Base-by-base conservation (phyloP, 64 coral and sea anemone species). In the Catalaphyllia jardinei region DNA sequence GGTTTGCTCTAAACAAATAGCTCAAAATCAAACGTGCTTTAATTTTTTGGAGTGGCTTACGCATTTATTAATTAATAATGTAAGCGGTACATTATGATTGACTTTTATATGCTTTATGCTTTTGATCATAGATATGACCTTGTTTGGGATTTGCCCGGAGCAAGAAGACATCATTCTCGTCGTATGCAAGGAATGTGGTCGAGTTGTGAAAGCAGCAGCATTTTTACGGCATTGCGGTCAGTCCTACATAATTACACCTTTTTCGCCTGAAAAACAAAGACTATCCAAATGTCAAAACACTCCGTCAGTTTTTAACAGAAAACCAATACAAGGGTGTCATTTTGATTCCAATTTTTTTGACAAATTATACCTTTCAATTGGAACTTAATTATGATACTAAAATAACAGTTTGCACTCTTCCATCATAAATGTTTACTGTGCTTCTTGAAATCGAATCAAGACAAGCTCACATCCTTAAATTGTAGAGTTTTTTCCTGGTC, bases 201-300 rank as follows among this genome's bases (percentile, higher is more conserved):
- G 76, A 79, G 94, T 95, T 62, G 81, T 98, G 16, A 98, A 98
- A 89, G 87, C 90, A 82, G 85, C 85, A 16, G 87, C 94, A 38
- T 98, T 98, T 88, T 87, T 85, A 60, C 83, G 88, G 57, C 96
- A 98, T 55, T 98, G 93, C 67, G 96, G 96, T 98, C 84, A 95
- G 90, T 77, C 72, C 16, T 87, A 10, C 0, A 62, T 18, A 75
- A 86, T 31, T 71, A 52, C 75, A 78, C 42, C 18, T 18, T 78
- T 78, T 11, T 30, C 52, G 77, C n/a, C 52, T 59, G 55, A 29
- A 79, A 59, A 29, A 82, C 79, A 62, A 67, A 78, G 46, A 49
- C 29, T 49, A 31, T 19, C 13, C 19, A 83, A 65, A 83, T 83
- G 80, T 83, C 61, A 67, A 31, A 82, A 82, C 79, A 31, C 24